Base-by-base conservation (phyloP, 2,888 invertebrate genomes). In the Pandemis cinnamomeana region DNA sequence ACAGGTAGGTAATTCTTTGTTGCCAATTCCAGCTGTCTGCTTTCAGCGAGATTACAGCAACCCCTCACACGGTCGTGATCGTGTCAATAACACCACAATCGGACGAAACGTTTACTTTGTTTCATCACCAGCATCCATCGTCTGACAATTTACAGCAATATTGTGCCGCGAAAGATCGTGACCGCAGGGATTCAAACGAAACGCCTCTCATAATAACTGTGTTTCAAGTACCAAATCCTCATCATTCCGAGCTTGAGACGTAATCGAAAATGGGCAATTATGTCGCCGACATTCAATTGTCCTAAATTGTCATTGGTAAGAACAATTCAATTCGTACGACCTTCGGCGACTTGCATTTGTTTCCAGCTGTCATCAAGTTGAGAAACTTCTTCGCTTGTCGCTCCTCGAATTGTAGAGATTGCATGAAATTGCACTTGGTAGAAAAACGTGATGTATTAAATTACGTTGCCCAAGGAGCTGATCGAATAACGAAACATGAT, bases 221-320 rank as follows among this genome's bases (percentile, higher is more conserved):
- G 82, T 89, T 91, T 92, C 62, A 69, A 70, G 51, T 88, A 80
- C 80, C 81, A 88, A 91, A 89, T 84, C 82, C 83, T 87, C 84
- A 89, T 87, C 88, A 88, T 86, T 83, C 78, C 80, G 77, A 82
- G 81, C 79, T 85, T 82, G 84, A 82, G 84, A 83, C 80, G 84
- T 89, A 89, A 90, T 90, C 88, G 84, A 89, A 89, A 90, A 90
- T 87, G 80, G 83, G 75, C 87, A 88, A 88, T 90, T 88, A 88
- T 86, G 82, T 84, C 80, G 79, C 76, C 82, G 84, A 82, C 88
- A 87, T 91, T 91, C 90, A 87, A 91, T 92, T 90, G 89, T 90
- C 81, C 84, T 80, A 86, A 87, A 86, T 86, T 81, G 83, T 86
- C 86, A 83, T 84, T 84, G 81, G 80, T 76, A 80, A 85, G 83